A percentile compares a stretch with the other conserved stretches of the same genome.
phyloP scores from a whole-genome alignment of 2,888 invertebrate genomes.

The Laspeyria flexula region DNA sequence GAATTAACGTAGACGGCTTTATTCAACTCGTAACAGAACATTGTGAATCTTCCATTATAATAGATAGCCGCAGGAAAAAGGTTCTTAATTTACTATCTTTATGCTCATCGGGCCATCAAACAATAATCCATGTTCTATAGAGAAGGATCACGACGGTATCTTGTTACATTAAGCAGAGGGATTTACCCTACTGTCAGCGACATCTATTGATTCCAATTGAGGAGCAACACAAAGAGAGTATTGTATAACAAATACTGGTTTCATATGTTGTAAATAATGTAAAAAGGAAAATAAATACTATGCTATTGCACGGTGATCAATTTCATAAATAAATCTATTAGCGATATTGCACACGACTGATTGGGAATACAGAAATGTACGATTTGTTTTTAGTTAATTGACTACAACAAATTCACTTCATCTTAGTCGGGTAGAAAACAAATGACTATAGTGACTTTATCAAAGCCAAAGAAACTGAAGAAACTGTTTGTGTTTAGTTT shows the following conservation, averaged over 20 bases:
- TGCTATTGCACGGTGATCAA: no score
- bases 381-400: no score
- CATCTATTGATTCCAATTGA: slow-evolving; percentile 41
- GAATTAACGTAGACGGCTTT: neutral
- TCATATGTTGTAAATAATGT: no score
- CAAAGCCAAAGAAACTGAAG: no score
- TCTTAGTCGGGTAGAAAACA: no score
- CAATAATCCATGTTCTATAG: slow-evolving; percentile 49
- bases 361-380: no score
- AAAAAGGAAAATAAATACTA: no score
- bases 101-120: slow-evolving; percentile 53
- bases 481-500: no score
- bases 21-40: slow-evolving; percentile 1
- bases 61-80: slow-evolving; percentile 27
- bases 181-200: slow-evolving; percentile 49
- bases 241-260: neutral
- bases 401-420: no score
- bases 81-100: slow-evolving; percentile 47
- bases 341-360: no score
- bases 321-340: no score
- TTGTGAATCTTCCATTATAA: slow-evolving; percentile 9
- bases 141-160: slow-evolving; percentile 51
- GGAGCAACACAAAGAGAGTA: slow-evolving; percentile 10
- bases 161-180: slow-evolving; percentile 55
- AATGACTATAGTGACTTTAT: no score